Evolutionary conservation across 2,888 invertebrate genomes (phyloP).

Genomic region (Eilema caniola): DNA sequence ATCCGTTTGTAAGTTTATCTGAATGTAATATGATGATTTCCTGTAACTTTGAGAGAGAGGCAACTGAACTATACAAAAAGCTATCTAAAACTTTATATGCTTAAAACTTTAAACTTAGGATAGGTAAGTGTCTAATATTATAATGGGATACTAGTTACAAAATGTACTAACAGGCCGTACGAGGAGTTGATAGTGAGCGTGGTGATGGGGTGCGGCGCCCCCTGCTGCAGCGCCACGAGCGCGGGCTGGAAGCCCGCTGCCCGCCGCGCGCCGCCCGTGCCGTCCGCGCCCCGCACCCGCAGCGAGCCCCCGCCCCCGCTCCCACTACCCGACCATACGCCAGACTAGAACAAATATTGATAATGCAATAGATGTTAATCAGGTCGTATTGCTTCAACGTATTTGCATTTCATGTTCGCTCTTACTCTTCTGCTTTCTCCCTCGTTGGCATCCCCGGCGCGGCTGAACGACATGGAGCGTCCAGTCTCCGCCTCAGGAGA

Average conservation of each 20-base stretch:
- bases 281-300: constrained; percentile 76
- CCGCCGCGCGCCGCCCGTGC: constrained; percentile 89
- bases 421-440: constrained; percentile 68
- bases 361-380: background rate
- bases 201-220: constrained; percentile 94
- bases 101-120: too few relatives aligned
- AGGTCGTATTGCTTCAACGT: too few relatives aligned
- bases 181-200: constrained; percentile 98
- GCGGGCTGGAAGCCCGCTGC: constrained; percentile 99
- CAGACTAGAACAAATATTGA: constrained; percentile 49
- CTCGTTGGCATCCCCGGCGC: constrained; percentile 64
- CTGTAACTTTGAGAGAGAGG: too few relatives aligned
- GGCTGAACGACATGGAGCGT: constrained; percentile 75
- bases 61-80: background rate
- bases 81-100: background rate
- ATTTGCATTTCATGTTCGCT: background rate
- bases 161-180: constrained; percentile 96
- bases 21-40: too few relatives aligned
- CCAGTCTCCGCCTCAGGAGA: constrained; percentile 93
- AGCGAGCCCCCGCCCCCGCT: constrained; percentile 51
- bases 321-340: constrained; percentile 57
- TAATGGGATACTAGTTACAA: background rate
- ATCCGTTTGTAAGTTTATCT: too few relatives aligned
- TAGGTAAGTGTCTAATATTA: too few relatives aligned
- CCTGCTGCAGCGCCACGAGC: constrained; percentile 96